phyloP scores from a whole-genome alignment of 2,888 invertebrate genomes.

The Leucania comma region DNA sequence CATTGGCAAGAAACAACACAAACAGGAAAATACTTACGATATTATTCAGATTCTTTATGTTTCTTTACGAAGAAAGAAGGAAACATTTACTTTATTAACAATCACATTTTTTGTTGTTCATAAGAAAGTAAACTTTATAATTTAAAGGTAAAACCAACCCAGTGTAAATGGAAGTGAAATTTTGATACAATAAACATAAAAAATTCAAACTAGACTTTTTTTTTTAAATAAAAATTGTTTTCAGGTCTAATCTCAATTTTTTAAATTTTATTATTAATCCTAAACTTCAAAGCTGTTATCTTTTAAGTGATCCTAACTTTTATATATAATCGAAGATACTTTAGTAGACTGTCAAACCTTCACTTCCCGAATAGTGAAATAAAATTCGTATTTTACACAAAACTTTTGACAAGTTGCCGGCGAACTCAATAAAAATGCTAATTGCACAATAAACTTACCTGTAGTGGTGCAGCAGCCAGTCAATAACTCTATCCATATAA shows the following conservation, averaged over 20 bases:
- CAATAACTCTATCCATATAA: slow-evolving; percentile 85
- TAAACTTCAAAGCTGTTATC: no score
- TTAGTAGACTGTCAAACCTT: slow-evolving; percentile 34
- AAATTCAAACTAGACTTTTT: neutral
- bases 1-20: slow-evolving; percentile 38
- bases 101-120: slow-evolving; percentile 6
- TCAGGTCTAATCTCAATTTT: neutral
- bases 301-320: slow-evolving; percentile 19
- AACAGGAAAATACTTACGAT: slow-evolving; percentile 57
- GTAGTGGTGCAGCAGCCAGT: slow-evolving; percentile 84
- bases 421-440: slow-evolving; percentile 85
- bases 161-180: neutral
- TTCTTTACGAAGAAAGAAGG: slow-evolving; percentile 2
- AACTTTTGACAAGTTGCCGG: slow-evolving; percentile 79
- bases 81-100: slow-evolving; percentile 21
- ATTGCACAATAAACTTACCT: slow-evolving; percentile 85
- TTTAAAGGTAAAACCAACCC: neutral
- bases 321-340: slow-evolving; percentile 4
- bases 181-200: neutral
- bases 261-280: neutral
- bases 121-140: slow-evolving; percentile 7
- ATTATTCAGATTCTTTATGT: slow-evolving; percentile 37
- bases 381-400: slow-evolving; percentile 69
- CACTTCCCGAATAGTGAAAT: slow-evolving; percentile 60
- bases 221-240: neutral